These are phyloP conservation scores for Cuculus canorus DNA, from an alignment of 2,797 vertebrate genomes.

Conservation along the genomic window DNA sequence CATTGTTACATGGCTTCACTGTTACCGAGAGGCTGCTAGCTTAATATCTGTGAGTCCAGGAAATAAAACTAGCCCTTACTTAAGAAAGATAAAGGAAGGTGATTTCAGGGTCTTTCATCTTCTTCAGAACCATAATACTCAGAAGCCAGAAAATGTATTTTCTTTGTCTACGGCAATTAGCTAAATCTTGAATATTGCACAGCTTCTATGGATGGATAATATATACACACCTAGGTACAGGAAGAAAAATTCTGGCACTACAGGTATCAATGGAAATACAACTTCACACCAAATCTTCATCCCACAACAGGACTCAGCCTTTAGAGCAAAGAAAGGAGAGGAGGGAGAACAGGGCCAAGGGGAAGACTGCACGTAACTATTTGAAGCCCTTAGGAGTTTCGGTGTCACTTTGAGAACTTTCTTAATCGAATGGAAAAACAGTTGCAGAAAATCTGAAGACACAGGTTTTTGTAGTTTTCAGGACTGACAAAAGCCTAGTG, in stretches of 20 bases:
- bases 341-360: no score
- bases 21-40: neutral
- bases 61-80: constrained; percentile 13
- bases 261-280: neutral
- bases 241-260: neutral
- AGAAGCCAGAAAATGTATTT: neutral
- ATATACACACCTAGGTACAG: neutral
- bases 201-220: neutral
- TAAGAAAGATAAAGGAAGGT: constrained; percentile 1
- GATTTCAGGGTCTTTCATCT: constrained; percentile 8
- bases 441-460: neutral
- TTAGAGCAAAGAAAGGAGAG: neutral
- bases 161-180: neutral
- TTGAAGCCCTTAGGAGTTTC: neutral
- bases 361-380: neutral
- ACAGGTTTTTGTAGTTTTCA: neutral
- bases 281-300: neutral
- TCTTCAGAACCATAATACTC: neutral
- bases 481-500: neutral
- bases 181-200: neutral
- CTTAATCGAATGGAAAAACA: neutral
- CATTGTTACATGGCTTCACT: constrained; percentile 7
- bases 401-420: neutral
- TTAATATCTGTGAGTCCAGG: neutral
- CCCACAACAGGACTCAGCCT: neutral